Conservation (phyloP, 1,140 invertebrate genomes). For the Copidosoma floridanum region DNA sequence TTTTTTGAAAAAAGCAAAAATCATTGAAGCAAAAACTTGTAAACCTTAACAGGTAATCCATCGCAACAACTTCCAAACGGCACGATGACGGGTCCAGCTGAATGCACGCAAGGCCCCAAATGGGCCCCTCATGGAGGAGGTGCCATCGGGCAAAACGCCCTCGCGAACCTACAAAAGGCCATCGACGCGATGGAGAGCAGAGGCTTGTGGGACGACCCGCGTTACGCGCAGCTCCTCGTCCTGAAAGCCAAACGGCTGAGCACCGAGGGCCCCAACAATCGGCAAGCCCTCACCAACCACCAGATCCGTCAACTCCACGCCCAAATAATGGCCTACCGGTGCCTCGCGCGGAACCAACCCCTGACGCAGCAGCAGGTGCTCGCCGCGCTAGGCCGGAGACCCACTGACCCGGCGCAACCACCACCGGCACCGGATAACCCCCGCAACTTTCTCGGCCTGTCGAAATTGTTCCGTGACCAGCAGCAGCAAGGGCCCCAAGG, state of each 20-base stretch:
- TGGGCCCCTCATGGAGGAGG: no score
- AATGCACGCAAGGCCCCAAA: no score
- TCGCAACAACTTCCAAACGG: no score
- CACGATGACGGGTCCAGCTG: no score
- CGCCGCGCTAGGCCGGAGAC: conserved; percentile 63
- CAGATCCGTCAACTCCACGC: conserved; percentile 84
- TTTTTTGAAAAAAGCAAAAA: no score
- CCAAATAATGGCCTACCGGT: conserved; percentile 94
- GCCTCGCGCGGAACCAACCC: conserved; percentile 87
- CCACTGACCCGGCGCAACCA: conserved; percentile 46
- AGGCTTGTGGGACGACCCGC: conserved; percentile 86
- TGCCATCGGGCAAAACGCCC: conserved; percentile 72
- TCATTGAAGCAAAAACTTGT: no score
- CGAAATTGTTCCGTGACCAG: conserved; percentile 36
- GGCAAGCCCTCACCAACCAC: conserved; percentile 62
- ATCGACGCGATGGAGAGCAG: conserved; percentile 94
- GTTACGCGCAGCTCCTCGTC: conserved; percentile 82
- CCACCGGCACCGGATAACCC: conserved; percentile 34
- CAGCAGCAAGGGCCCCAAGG: conserved; percentile 61
- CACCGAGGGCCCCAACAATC: conserved; percentile 59
- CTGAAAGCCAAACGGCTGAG: conserved; percentile 70
- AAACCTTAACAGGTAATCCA: no score
- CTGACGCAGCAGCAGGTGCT: conserved; percentile 77
- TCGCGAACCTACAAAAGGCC: conserved; percentile 79
- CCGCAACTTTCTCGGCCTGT: conserved; percentile 31